Percentiles rank a stretch among this genome's conserved stretches.
Conservation (phyloP, 2,113 vertebrate species). For the Ammodramus savannarum region DNA sequence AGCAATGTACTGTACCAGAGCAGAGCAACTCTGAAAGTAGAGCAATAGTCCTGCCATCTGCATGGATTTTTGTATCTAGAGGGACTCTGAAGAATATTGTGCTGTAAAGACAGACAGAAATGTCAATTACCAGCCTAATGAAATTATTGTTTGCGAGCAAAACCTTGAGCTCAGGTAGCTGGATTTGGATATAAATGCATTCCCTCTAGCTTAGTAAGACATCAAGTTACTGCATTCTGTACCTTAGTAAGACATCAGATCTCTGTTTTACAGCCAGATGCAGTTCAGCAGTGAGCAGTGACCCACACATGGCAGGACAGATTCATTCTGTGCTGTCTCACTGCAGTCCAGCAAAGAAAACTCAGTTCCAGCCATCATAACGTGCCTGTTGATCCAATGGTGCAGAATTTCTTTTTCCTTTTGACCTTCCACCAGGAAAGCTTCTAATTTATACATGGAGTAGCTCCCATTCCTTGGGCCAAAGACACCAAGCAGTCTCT, state of each 20-base stretch:
- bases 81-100: not conserved
- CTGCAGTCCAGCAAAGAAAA: not conserved
- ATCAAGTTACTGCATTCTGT: fast-evolving
- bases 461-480: not conserved
- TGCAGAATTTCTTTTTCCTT: not conserved
- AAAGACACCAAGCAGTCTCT: not conserved
- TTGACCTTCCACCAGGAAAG: not conserved
- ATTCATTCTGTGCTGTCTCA: not conserved
- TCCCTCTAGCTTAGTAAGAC: too few relatives aligned
- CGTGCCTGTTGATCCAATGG: not conserved
- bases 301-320: not conserved
- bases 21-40: not conserved
- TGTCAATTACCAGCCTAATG: not conserved
- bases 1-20: not conserved
- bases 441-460: not conserved
- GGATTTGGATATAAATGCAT: not conserved
- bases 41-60: not conserved
- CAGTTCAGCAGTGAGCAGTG: not conserved
- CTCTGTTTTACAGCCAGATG: fast-evolving
- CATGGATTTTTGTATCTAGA: not conserved
- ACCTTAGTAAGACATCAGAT: not conserved
- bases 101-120: not conserved
- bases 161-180: not conserved
- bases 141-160: not conserved
- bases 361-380: not conserved